Evolutionary conservation across 2,113 vertebrate species (phyloP).

Genomic region (Gymnocephalus cernua): DNA sequence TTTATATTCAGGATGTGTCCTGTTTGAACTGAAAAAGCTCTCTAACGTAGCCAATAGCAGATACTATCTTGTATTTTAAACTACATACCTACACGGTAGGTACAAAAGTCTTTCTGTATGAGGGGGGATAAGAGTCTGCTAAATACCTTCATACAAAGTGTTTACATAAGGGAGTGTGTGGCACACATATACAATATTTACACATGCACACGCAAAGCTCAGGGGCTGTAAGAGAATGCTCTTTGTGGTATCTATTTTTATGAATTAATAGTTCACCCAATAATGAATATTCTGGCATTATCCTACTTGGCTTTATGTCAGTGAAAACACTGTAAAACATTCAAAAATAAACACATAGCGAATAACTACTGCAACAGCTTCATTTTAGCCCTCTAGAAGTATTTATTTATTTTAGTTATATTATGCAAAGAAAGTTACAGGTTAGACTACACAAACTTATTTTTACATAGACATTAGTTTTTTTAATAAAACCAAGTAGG

Average conservation of each 20-base stretch:
- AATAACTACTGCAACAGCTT: too few species aligned
- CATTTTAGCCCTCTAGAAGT: neutral
- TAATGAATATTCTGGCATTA: neutral
- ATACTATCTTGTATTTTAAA: slow-evolving; percentile 38
- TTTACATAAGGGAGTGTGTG: slow-evolving; percentile 51
- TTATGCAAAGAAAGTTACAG: neutral
- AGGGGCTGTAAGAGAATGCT: neutral
- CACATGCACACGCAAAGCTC: neutral
- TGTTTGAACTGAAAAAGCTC: slow-evolving; percentile 60
- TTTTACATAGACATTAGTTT: neutral
- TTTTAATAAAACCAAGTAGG: neutral
- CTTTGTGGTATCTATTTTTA: neutral
- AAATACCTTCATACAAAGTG: slow-evolving; percentile 15
- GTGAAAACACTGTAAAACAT: neutral
- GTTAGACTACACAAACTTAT: neutral
- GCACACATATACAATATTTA: neutral
- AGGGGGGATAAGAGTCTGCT: slow-evolving; percentile 30
- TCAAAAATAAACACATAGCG: neutral
- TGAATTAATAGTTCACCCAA: neutral
- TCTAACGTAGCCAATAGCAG: slow-evolving; percentile 14
- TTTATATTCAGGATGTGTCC: slow-evolving; percentile 69
- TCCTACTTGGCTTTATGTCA: neutral
- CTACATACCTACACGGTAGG: slow-evolving; percentile 43
- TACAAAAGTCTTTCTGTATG: slow-evolving; percentile 45
- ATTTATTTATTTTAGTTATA: neutral